These are phyloP conservation scores for Furcula furcula DNA, from an alignment of 2,888 invertebrate genomes.

Conservation along the genomic window DNA sequence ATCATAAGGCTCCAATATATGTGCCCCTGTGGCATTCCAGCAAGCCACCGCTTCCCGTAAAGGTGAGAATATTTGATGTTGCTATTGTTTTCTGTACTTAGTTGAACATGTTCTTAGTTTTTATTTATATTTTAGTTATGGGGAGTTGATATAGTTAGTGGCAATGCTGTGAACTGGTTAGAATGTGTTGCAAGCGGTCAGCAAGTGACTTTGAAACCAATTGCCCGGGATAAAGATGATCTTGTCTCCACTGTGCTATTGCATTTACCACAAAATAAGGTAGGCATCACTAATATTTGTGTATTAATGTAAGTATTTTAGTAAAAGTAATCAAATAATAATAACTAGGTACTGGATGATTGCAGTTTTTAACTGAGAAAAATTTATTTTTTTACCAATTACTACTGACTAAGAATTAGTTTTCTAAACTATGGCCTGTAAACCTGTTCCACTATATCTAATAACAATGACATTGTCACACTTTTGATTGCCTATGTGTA, in stretches of 20 bases:
- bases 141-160: constrained; percentile 74
- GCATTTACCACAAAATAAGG: constrained; percentile 69
- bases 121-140: constrained; percentile 57
- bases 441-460: too few species aligned
- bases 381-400: too few species aligned
- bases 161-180: constrained; percentile 82
- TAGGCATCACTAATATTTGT: constrained; percentile 16
- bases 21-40: constrained; percentile 76
- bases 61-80: constrained; percentile 49
- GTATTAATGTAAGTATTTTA: too few species aligned
- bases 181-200: constrained; percentile 78
- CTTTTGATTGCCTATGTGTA: too few species aligned
- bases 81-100: constrained; percentile 16
- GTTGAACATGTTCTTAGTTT: constrained; percentile 25
- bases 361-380: too few species aligned
- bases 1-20: constrained; percentile 80
- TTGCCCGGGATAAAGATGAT: constrained; percentile 64
- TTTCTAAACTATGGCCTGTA: too few species aligned
- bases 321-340: too few species aligned
- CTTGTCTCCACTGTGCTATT: constrained; percentile 67
- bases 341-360: too few species aligned
- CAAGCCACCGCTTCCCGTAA: constrained; percentile 75
- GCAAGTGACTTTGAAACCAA: constrained; percentile 72
- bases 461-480: too few species aligned
- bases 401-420: too few species aligned